phyloP scores from a whole-genome alignment of 2,797 vertebrate species.

The Propithecus perrieri region DNA sequence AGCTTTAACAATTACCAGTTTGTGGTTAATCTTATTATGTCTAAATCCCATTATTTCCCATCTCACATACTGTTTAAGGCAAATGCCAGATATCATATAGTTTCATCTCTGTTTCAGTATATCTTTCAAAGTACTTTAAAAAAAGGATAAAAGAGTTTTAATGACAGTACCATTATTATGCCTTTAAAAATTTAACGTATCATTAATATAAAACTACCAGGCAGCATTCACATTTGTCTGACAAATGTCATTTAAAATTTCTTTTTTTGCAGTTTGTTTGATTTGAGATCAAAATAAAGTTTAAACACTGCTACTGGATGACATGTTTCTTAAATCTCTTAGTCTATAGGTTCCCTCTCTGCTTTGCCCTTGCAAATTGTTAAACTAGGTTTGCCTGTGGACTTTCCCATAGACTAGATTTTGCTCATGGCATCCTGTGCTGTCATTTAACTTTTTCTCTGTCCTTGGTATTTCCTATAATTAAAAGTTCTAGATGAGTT shows the following conservation, averaged over 20 bases:
- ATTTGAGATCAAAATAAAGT: constrained; percentile 21
- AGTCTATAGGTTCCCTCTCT: neutral
- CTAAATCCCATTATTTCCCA: neutral
- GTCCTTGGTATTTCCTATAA: neutral
- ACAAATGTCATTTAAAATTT: neutral
- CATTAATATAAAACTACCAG: neutral
- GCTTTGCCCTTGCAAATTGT: neutral
- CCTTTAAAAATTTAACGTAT: neutral
- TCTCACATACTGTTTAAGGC: neutral
- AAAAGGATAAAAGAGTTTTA: neutral
- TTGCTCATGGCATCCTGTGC: neutral
- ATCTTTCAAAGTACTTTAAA: neutral
- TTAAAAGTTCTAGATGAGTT: neutral
- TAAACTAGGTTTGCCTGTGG: neutral
- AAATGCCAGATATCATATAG: neutral
- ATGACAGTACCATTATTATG: neutral
- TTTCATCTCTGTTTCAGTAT: neutral
- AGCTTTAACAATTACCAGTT: neutral
- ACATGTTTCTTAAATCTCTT: constrained; percentile 4
- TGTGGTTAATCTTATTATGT: neutral
- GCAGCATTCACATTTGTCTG: neutral
- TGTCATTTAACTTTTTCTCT: neutral
- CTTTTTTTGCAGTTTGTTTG: neutral
- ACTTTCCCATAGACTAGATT: neutral
- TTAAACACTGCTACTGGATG: neutral